A percentile compares a stretch with the other conserved stretches of the same genome.
These are phyloP conservation scores for Xanthostigma xanthostigma DNA, from an alignment of 2,888 invertebrate species.

Conservation along the genomic window DNA sequence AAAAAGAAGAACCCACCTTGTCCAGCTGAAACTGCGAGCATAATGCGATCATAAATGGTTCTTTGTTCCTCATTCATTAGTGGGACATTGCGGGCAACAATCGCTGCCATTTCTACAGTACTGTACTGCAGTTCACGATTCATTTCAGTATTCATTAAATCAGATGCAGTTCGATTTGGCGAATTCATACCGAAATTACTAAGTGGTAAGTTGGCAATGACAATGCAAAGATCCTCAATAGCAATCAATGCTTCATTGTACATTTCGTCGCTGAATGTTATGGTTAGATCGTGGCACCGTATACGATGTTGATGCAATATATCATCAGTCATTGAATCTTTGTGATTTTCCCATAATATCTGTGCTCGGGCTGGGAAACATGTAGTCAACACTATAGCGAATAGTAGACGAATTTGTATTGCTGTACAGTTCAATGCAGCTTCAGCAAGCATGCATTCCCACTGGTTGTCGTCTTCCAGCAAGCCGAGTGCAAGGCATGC, in stretches of 20 bases:
- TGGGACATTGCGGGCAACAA: slow-evolving; percentile 10
- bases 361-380: slow-evolving; percentile 16
- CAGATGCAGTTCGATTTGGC: slow-evolving; percentile 13
- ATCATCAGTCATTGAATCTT: slow-evolving; percentile 15
- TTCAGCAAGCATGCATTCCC: slow-evolving; percentile 5
- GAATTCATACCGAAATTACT: slow-evolving; percentile 15
- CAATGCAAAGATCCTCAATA: slow-evolving; percentile 18
- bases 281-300: slow-evolving; percentile 12
- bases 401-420: slow-evolving; percentile 17
- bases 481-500: slow-evolving; percentile 15
- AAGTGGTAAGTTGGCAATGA: slow-evolving; percentile 14
- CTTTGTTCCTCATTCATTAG: slow-evolving; percentile 12
- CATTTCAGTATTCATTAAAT: slow-evolving; percentile 9
- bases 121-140: slow-evolving; percentile 10
- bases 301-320: slow-evolving; percentile 16
- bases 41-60: slow-evolving; percentile 11
- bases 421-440: slow-evolving; percentile 11
- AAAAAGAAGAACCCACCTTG: slow-evolving; percentile 11
- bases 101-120: slow-evolving; percentile 9
- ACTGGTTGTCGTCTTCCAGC: slow-evolving; percentile 16
- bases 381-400: slow-evolving; percentile 19
- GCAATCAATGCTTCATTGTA: slow-evolving; percentile 18
- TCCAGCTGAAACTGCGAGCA: slow-evolving; percentile 10
- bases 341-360: slow-evolving; percentile 15
- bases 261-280: slow-evolving; percentile 11